Conservation (phyloP, 2,888 invertebrate genomes). For the Euplagia quadripunctaria region DNA sequence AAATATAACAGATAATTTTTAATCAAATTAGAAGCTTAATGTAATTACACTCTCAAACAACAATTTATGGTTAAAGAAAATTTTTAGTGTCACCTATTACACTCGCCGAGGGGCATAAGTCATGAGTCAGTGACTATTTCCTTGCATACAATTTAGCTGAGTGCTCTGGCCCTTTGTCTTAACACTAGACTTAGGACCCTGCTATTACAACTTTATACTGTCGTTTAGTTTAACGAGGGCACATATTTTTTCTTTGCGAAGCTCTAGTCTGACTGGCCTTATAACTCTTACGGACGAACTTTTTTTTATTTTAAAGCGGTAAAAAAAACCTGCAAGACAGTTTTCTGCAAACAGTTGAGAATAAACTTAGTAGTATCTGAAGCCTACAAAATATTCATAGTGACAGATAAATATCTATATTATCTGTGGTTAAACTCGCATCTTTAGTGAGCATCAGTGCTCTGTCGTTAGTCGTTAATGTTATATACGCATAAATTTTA, state of each 20-base stretch:
- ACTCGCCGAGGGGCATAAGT: background rate
- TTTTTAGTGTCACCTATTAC: background rate
- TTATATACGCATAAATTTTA: background rate
- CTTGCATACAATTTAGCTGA: conserved; percentile 45
- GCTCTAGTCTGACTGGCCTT: background rate
- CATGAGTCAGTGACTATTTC: conserved; percentile 22
- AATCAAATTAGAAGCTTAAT: background rate
- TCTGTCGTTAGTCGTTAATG: too few relatives aligned
- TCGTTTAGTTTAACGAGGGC: conserved; percentile 47
- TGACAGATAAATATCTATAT: too few relatives aligned
- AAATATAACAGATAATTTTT: background rate
- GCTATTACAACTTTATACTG: conserved; percentile 42
- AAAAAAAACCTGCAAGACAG: too few relatives aligned
- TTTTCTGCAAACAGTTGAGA: too few relatives aligned
- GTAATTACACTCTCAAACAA: background rate
- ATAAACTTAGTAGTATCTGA: too few relatives aligned
- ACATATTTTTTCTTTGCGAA: conserved; percentile 45
- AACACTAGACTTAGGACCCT: conserved; percentile 21
- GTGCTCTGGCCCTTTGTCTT: conserved; percentile 31
- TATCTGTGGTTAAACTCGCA: background rate
- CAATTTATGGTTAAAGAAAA: background rate
- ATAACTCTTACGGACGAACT: background rate
- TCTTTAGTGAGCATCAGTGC: background rate
- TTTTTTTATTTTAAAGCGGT: background rate
- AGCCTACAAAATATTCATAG: too few relatives aligned